These are phyloP conservation scores for Monochamus saltuarius DNA, from an alignment of 1,140 invertebrate species.

Conservation along the genomic window DNA sequence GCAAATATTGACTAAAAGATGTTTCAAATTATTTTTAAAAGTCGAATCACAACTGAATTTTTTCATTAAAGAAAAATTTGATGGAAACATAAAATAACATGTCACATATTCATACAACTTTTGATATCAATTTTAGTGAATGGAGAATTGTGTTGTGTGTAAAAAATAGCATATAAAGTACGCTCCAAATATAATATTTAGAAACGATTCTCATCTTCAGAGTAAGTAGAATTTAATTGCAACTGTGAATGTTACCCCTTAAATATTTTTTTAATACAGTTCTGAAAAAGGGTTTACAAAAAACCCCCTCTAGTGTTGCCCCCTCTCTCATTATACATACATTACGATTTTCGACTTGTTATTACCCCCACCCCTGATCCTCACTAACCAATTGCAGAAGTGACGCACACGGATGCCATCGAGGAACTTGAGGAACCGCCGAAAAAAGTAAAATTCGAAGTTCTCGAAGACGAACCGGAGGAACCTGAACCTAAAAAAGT, in stretches of 20 bases:
- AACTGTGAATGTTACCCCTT: too few relatives aligned
- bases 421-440: slow-evolving; percentile 44
- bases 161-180: too few relatives aligned
- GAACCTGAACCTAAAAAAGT: slow-evolving; percentile 32
- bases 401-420: slow-evolving; percentile 47
- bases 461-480: slow-evolving; percentile 43
- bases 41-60: neutral
- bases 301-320: neutral
- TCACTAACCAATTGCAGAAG: slow-evolving; percentile 47
- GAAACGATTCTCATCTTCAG: too few relatives aligned
- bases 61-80: neutral
- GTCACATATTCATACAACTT: neutral
- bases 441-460: slow-evolving; percentile 51
- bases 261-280: too few relatives aligned
- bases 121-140: neutral
- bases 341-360: too few relatives aligned
- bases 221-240: too few relatives aligned
- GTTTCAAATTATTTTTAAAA: neutral
- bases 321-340: neutral
- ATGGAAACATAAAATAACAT: too few relatives aligned
- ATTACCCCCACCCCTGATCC: slow-evolving; percentile 18
- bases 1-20: too few relatives aligned
- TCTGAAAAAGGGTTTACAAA: neutral
- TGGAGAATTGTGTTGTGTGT: too few relatives aligned
- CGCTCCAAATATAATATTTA: too few relatives aligned